Evolutionary conservation across 2,113 vertebrate species (phyloP), one percentile per base, ranked within the genome.

Genomic region (Lichenostomus cassidix): DNA sequence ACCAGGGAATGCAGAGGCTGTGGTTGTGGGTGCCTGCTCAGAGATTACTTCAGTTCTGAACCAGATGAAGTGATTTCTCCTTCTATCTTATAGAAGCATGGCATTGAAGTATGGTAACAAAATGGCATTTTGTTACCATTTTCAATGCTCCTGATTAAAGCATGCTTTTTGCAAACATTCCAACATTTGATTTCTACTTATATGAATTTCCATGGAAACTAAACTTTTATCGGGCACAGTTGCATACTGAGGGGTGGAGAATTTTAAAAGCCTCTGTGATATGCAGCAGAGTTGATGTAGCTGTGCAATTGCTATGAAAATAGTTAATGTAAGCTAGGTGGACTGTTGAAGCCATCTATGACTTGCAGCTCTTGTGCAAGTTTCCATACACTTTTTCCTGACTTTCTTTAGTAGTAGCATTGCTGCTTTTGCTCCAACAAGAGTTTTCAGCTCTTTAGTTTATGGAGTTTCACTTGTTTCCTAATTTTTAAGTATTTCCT

Each of bases 121-220:
- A 77, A 83, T 77, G 35, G 42, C 33, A 33, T 63, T 90, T 88
- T 83, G 28, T 77, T 65, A 65, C 42, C 12, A 4, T 77, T 86
- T 92, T 74, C 68, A 78, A 4, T n/a, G 59, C 47, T 80, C 29
- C 27, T 63, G 59, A 92, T 89, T 88, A 90, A 84, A 92, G 52
- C n/a, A 47, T 15, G 15, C 20, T 86, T 80, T 73, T 73, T 95
- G 90, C 80, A 93, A 94, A 73, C 82, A 65, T 94, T 91, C 82
- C 90, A 86, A 46, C 67, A 65, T 70, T 94, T 74, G 55, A 92
- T 91, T 95, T 94, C 90, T 80, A 80, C 94, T 96, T 94, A 70
- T 21, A 88, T 20, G 59, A 85, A 94, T 97, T 95, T 21, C 95
- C 90, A 96, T 96, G 95, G 94, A 88, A 96, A 97, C 93, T 4